Evolutionary conservation across 2,888 invertebrate species (phyloP).

Genomic region (Trachelus troglodyta): DNA sequence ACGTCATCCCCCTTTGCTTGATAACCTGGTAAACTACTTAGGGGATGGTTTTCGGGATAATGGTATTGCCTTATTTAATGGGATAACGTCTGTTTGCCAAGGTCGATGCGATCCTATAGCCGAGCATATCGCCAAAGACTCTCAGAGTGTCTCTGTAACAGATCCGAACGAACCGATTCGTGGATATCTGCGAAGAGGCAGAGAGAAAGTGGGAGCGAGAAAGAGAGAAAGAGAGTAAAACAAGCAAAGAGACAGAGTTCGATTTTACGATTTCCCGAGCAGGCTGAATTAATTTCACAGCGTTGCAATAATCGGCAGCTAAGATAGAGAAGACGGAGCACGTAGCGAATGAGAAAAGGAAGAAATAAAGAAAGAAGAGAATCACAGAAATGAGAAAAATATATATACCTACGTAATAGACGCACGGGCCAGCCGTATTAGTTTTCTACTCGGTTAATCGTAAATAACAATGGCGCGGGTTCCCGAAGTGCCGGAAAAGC

Average conservation of each 20-base stretch:
- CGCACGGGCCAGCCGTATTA: slow-evolving; percentile 24
- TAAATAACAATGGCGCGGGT: slow-evolving; percentile 38
- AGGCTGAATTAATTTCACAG: slow-evolving; percentile 29
- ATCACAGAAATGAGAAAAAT: slow-evolving; percentile 1
- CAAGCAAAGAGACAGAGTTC: background rate
- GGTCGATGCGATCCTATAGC: background rate
- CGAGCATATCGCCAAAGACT: background rate
- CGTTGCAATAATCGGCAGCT: slow-evolving; percentile 29
- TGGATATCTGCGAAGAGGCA: background rate
- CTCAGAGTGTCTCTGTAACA: background rate
- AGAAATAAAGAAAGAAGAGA: slow-evolving; percentile 2
- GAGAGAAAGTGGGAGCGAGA: background rate
- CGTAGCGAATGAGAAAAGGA: background rate
- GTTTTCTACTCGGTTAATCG: slow-evolving; percentile 49
- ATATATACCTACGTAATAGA: background rate
- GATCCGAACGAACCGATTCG: background rate
- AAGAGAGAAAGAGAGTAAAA: background rate
- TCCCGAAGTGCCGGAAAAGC: slow-evolving; percentile 18
- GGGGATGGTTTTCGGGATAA: background rate
- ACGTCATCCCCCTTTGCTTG: background rate
- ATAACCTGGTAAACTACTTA: background rate
- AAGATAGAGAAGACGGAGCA: slow-evolving; percentile 39
- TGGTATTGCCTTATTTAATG: background rate
- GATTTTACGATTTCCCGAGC: slow-evolving; percentile 18
- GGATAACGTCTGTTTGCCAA: background rate